phyloP scores from a whole-genome alignment of 92 coral and sea anemone genomes.

The Desmophyllum pertusum region DNA sequence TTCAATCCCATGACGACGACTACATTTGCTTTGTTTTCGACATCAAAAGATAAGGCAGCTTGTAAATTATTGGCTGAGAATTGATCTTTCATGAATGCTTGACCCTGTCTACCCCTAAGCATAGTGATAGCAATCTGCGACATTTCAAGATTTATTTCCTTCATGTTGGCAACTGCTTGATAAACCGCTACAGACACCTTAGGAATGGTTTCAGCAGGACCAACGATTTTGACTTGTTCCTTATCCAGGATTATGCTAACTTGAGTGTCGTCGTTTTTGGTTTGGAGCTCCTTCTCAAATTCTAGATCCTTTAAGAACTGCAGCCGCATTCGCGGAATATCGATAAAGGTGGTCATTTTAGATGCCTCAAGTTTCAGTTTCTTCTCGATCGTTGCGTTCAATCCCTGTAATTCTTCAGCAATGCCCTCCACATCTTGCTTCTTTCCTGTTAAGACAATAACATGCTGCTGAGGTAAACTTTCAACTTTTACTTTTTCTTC shows the following conservation, averaged over 20 bases:
- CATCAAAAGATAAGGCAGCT: background rate
- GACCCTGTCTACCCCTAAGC: background rate
- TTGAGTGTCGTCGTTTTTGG: constrained; percentile 19
- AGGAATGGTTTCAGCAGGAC: constrained; percentile 38
- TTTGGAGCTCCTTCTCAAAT: constrained; percentile 31
- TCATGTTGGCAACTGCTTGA: constrained; percentile 41
- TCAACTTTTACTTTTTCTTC: constrained; percentile 4
- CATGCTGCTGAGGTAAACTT: background rate
- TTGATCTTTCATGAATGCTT: background rate
- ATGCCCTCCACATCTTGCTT: constrained; percentile 39
- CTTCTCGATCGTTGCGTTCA: constrained; percentile 48
- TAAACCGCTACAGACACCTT: constrained; percentile 42
- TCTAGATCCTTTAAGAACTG: constrained; percentile 34
- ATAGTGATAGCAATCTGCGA: constrained; percentile 1
- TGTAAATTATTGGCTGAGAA: constrained; percentile 28
- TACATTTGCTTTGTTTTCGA: background rate
- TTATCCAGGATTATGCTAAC: constrained; percentile 28
- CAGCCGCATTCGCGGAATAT: constrained; percentile 13
- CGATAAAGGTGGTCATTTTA: constrained; percentile 8
- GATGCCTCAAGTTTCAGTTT: constrained; percentile 44
- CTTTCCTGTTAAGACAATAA: constrained; percentile 31
- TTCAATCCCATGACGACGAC: constrained; percentile 50
- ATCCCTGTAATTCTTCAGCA: constrained; percentile 34
- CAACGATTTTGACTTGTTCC: constrained; percentile 30
- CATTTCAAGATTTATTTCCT: constrained; percentile 6